Conservation (phyloP, 2,797 vertebrate genomes). For the Anabas testudineus region DNA sequence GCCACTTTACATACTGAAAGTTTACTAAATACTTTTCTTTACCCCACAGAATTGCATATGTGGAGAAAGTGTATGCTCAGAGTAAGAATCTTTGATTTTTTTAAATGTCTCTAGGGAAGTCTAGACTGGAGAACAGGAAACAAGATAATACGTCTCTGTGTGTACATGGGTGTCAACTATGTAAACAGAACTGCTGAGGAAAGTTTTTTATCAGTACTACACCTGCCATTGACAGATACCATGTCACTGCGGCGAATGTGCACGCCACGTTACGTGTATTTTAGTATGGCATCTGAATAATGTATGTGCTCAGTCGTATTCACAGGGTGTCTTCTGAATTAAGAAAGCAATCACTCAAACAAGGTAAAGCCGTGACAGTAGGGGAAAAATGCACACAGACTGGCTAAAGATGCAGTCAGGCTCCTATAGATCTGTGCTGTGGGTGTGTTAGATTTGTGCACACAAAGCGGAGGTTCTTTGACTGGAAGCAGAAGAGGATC, state of each 20-base stretch:
- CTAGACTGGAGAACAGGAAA: constrained; percentile 53
- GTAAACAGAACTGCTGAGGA: constrained; percentile 63
- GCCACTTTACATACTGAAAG: constrained; percentile 22
- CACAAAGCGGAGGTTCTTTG: constrained; percentile 47
- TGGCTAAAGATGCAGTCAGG: neutral
- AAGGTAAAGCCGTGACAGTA: neutral
- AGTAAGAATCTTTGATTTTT: constrained; percentile 46
- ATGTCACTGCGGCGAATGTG: constrained; percentile 10
- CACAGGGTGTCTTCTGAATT: constrained; percentile 1
- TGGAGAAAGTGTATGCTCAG: neutral
- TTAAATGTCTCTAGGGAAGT: constrained; percentile 26
- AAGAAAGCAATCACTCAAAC: constrained; percentile 7
- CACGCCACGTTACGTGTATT: constrained; percentile 10
- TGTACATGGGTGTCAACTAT: constrained; percentile 64
- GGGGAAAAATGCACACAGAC: neutral
- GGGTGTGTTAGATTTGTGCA: constrained; percentile 30
- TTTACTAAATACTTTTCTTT: constrained; percentile 18
- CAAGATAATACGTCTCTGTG: constrained; percentile 43
- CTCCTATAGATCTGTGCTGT: constrained; percentile 18
- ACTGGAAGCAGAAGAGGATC: constrained; percentile 74
- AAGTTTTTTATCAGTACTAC: constrained; percentile 61
- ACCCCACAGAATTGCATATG: constrained; percentile 1
- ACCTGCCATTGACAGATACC: constrained; percentile 67
- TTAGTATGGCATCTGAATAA: constrained; percentile 15
- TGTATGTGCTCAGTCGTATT: constrained; percentile 4